Conservation (phyloP, 2,113 vertebrate species). For the Chloropsis hardwickii region DNA sequence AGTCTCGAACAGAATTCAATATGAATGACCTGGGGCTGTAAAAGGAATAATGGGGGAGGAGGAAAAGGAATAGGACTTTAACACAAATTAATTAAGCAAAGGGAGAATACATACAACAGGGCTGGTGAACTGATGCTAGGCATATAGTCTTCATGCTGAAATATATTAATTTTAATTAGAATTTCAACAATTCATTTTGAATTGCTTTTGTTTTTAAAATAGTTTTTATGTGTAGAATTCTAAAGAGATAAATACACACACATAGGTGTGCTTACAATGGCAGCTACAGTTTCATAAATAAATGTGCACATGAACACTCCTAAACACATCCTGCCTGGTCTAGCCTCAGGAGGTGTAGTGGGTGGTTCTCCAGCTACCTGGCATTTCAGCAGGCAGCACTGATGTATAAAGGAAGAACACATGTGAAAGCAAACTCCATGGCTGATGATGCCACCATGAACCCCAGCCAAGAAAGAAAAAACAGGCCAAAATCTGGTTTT, state of each 20-base stretch:
- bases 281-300: background rate
- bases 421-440: background rate
- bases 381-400: background rate
- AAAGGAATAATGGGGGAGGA: background rate
- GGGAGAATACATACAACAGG: background rate
- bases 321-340: background rate
- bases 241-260: background rate
- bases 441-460: background rate
- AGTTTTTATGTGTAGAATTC: background rate
- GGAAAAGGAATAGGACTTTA: background rate
- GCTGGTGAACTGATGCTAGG: background rate
- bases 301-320: background rate
- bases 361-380: background rate
- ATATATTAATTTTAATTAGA: background rate
- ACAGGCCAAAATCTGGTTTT: background rate
- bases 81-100: background rate
- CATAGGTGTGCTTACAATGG: background rate
- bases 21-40: background rate
- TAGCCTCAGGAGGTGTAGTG: background rate
- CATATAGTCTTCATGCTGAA: background rate
- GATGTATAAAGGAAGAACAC: background rate
- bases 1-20: background rate
- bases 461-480: background rate
- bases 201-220: background rate
- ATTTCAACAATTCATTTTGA: background rate